Evolutionary conservation across 2,888 invertebrate species (phyloP), one percentile per base, ranked within the genome.

Genomic region (Hemicrepidius hirtus): DNA sequence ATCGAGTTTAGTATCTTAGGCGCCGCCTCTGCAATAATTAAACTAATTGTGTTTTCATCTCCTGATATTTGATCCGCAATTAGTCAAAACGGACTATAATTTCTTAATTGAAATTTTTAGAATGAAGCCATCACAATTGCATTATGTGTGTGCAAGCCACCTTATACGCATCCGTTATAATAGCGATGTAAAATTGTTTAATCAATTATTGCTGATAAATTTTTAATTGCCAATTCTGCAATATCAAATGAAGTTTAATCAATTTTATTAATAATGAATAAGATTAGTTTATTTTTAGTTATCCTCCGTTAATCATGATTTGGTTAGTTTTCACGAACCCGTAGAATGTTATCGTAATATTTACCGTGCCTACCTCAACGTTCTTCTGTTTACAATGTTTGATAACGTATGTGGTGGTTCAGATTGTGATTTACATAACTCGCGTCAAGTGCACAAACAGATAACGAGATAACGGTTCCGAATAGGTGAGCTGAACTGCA

Each of bases 281-380:
- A 28, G 16, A 37, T 57, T 57, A 57, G 57, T 32, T 57, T 57
- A 57, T 57, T 57, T 57, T 57, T 35, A 57, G 57, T 57, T 40
- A 37, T 57, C 57, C 57, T 21, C 10, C 57, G 57, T 16, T 57
- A 57, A 57, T 57, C 37, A n/a, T 37, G 57, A 57, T 57, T 40
- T 37, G 57, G 37, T 57, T 37, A 37, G 57, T 37, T 57, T 57
- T 57, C 57, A 12, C 18, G 21, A 24, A 6, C n/a, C 28, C 12
- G 57, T 37, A 12, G 35, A 53, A 50, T 40, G 50, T 50, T 64
- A 50, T 50, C 46, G 64, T 37, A n/a, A n/a, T n/a, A 32, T 50
- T 64, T 50, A 50, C 50, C 37, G 50, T 64, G 32, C 64, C 64
- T 64, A 64, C 64, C 64, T 64, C 64, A 64, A 64, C 24, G 50